Conservation (phyloP, 2,113 vertebrate species). For the Daboia siamensis region DNA sequence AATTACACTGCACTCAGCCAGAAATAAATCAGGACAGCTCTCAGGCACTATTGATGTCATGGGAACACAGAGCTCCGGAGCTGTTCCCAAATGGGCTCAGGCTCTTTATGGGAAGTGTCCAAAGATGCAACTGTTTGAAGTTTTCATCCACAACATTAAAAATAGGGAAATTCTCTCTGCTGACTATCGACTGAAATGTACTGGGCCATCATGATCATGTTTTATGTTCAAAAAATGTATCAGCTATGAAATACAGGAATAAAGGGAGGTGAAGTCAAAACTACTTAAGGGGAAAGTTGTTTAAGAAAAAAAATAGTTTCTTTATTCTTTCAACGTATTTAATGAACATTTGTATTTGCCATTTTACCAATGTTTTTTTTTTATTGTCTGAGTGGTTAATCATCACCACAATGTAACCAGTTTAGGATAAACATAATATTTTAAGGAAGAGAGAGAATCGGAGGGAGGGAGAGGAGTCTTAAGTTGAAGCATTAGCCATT, state of each 20-base stretch:
- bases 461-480: not conserved
- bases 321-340: fast-evolving
- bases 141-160: not conserved
- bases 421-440: conserved; percentile 44
- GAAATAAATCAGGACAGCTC: not conserved
- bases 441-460: not conserved
- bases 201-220: not conserved
- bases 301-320: not conserved
- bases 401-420: conserved; percentile 38
- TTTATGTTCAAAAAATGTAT: not conserved
- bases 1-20: not conserved
- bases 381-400: conserved; percentile 36
- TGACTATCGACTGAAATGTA: not conserved
- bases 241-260: not conserved
- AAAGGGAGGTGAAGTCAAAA: not conserved
- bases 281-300: not conserved
- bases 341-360: not conserved
- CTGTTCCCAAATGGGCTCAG: not conserved
- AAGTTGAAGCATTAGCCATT: conserved; percentile 34
- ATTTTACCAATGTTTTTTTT: conserved; percentile 18
- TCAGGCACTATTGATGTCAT: not conserved
- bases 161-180: not conserved
- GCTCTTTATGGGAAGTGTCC: not conserved
- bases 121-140: not conserved
- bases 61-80: not conserved